Conservation (phyloP, 1,140 invertebrate genomes). For the Eupristina koningsbergeri region DNA sequence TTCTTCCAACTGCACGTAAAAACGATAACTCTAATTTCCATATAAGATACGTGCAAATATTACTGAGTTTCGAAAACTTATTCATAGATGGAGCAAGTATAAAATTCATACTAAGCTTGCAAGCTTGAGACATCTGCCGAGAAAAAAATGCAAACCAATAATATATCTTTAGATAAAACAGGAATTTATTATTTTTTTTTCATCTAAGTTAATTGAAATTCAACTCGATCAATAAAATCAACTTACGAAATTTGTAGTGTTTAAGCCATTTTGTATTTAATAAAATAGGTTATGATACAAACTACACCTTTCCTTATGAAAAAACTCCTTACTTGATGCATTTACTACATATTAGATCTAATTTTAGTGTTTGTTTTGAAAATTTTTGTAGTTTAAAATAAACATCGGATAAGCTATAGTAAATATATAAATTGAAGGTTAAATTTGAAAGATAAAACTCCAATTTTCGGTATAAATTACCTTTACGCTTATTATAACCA, state of each 20-base stretch:
- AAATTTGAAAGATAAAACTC: no score
- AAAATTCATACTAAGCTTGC: constrained; percentile 48
- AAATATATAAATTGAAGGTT: no score
- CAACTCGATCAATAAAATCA: constrained; percentile 61
- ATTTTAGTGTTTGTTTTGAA: no score
- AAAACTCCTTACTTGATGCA: background rate
- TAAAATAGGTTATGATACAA: no score
- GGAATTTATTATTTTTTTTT: constrained; percentile 49
- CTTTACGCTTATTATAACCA: no score
- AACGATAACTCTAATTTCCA: background rate
- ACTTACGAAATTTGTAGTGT: background rate
- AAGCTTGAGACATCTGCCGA: constrained; percentile 59
- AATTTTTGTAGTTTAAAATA: no score
- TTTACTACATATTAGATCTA: background rate
- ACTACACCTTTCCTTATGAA: background rate
- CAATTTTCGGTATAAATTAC: no score
- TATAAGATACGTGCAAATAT: background rate
- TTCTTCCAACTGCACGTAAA: background rate
- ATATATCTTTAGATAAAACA: constrained; percentile 61
- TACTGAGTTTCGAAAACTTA: background rate
- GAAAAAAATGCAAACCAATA: constrained; percentile 42
- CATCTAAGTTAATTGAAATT: background rate
- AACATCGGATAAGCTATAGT: no score
- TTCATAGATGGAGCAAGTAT: constrained; percentile 45
- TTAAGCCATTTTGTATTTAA: background rate